These are phyloP conservation scores for Orcinus orca DNA, from an alignment of 2,113 vertebrate genomes.

Conservation along the genomic window DNA sequence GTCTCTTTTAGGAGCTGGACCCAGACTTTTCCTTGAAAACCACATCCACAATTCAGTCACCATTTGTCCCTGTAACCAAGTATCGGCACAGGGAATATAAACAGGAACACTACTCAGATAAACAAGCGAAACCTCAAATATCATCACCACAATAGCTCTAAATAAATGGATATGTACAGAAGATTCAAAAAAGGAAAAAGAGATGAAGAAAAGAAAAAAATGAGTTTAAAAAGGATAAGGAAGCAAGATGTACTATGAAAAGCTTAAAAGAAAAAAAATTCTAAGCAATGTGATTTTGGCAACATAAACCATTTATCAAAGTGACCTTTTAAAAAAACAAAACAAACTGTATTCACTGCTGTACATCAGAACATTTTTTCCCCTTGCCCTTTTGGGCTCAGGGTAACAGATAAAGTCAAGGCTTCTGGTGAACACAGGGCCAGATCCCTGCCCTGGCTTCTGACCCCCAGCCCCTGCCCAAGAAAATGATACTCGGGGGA, in stretches of 20 bases:
- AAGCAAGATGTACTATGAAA: neutral
- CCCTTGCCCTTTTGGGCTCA: neutral
- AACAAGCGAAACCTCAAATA: neutral
- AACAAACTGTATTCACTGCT: neutral
- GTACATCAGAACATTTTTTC: neutral
- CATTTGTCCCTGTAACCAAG: neutral
- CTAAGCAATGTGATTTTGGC: conserved; percentile 30
- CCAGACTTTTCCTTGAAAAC: neutral
- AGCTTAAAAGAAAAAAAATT: neutral
- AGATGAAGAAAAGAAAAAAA: neutral
- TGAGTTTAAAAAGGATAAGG: neutral
- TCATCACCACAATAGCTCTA: neutral
- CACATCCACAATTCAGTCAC: neutral
- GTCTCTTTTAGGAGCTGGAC: neutral
- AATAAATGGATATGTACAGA: neutral
- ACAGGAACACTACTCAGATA: neutral
- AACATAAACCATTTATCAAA: conserved; percentile 23
- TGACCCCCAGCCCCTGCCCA: neutral
- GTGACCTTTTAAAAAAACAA: neutral
- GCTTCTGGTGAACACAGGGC: neutral
- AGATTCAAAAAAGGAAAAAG: neutral
- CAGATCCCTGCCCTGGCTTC: neutral
- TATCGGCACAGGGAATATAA: neutral
- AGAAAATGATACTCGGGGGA: neutral
- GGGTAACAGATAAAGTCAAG: neutral